phyloP scores from a whole-genome alignment of 1,140 invertebrate genomes.

The Sarcophaga peregrina region DNA sequence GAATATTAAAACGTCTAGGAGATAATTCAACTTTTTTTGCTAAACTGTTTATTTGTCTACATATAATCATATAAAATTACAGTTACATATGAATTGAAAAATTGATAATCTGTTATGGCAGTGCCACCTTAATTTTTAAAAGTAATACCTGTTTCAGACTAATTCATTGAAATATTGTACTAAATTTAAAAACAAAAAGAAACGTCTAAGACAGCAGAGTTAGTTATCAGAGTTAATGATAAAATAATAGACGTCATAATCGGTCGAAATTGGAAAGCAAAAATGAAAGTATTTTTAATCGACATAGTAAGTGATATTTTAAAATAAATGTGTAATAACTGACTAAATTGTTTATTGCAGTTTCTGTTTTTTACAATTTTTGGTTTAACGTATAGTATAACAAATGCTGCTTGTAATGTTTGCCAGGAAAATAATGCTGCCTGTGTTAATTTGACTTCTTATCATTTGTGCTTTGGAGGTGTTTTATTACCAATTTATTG shows the following conservation, averaged over 20 bases:
- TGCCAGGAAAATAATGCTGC: conserved; percentile 60
- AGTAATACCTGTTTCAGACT: too few relatives aligned
- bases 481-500: background rate
- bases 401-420: conserved; percentile 49
- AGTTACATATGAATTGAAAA: too few relatives aligned
- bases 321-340: background rate
- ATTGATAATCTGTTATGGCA: too few relatives aligned
- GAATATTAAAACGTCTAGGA: too few relatives aligned
- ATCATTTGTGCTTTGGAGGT: conserved; percentile 57
- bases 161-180: too few relatives aligned
- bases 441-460: conserved; percentile 59
- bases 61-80: too few relatives aligned
- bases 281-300: background rate
- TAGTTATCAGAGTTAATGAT: background rate
- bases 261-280: background rate
- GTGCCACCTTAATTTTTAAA: too few relatives aligned
- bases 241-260: background rate
- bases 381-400: background rate
- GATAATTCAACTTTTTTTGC: too few relatives aligned
- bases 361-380: background rate
- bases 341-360: background rate
- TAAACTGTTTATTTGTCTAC: too few relatives aligned
- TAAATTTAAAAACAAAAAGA: too few relatives aligned
- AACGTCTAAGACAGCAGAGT: background rate
- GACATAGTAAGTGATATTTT: background rate